Evolutionary conservation across 2,888 invertebrate species (phyloP).

Genomic region (Perizoma affinitatum): DNA sequence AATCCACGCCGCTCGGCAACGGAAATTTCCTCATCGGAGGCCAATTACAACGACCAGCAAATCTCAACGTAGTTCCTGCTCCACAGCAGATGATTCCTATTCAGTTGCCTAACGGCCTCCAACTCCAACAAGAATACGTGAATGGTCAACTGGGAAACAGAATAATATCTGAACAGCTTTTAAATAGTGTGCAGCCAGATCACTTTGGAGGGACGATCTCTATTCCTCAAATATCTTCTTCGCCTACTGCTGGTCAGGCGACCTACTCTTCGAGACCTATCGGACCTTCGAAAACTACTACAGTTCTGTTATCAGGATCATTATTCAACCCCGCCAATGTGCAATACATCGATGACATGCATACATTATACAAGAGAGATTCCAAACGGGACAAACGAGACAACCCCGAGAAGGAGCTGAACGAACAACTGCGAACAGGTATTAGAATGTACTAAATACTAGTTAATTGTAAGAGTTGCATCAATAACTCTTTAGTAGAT

Average conservation of each 20-base stretch:
- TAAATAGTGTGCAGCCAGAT: conserved; percentile 64
- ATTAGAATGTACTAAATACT: conserved; percentile 13
- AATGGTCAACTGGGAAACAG: conserved; percentile 87
- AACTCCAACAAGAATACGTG: conserved; percentile 83
- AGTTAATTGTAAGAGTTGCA: neutral
- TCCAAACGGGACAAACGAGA: conserved; percentile 78
- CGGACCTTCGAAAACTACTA: conserved; percentile 63
- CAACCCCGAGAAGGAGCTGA: conserved; percentile 74
- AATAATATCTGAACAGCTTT: conserved; percentile 83
- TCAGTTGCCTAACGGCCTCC: conserved; percentile 75
- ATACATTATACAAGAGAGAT: conserved; percentile 80
- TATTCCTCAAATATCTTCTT: conserved; percentile 47
- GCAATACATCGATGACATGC: conserved; percentile 85
- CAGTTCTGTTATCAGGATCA: conserved; percentile 69
- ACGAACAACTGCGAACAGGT: conserved; percentile 58
- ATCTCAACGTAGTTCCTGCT: conserved; percentile 76
- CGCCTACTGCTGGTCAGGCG: conserved; percentile 43
- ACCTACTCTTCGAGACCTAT: conserved; percentile 47
- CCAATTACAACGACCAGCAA: conserved; percentile 85
- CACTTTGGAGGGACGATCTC: conserved; percentile 41
- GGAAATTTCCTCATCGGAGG: conserved; percentile 86
- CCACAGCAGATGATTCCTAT: conserved; percentile 63
- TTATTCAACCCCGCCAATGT: conserved; percentile 85
- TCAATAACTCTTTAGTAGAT: neutral
- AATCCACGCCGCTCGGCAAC: conserved; percentile 71